These are phyloP conservation scores for Parasteatoda lunata DNA, from an alignment of 2,888 invertebrate genomes.

Conservation along the genomic window DNA sequence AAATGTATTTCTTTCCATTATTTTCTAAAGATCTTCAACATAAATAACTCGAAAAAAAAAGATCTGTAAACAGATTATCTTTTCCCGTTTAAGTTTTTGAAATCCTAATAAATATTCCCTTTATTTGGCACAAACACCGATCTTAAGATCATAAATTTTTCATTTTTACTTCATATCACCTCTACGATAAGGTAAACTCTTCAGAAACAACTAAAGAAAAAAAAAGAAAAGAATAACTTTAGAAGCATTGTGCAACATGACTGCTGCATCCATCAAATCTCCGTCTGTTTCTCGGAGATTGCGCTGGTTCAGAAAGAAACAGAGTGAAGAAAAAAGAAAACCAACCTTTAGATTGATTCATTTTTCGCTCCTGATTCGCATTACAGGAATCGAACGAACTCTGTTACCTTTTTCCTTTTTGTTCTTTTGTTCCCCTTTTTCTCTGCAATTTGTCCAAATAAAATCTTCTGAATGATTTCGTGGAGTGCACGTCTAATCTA, in stretches of 20 bases:
- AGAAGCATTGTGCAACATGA: slow-evolving; percentile 14
- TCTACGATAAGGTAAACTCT: neutral
- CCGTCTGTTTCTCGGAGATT: slow-evolving; percentile 24
- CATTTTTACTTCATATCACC: slow-evolving; percentile 3
- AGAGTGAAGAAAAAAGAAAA: slow-evolving; percentile 9
- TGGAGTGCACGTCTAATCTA: slow-evolving; percentile 29
- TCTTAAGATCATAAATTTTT: slow-evolving; percentile 1
- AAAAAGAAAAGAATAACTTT: slow-evolving; percentile 1
- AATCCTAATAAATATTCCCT: too few species aligned
- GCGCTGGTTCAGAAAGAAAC: neutral
- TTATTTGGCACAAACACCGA: neutral
- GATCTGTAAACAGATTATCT: too few species aligned
- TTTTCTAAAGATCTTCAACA: too few species aligned
- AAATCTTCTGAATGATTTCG: slow-evolving; percentile 27
- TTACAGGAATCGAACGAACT: neutral
- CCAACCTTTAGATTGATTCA: slow-evolving; percentile 14
- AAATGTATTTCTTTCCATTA: too few species aligned
- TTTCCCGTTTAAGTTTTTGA: too few species aligned
- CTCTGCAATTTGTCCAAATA: slow-evolving; percentile 25
- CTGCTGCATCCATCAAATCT: slow-evolving; percentile 24
- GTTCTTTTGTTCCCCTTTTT: slow-evolving; percentile 1
- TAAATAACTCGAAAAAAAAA: too few species aligned
- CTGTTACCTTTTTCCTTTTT: slow-evolving; percentile 1
- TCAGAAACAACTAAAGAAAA: neutral
- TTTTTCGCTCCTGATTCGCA: slow-evolving; percentile 12